These are phyloP conservation scores for Dendroctonus ponderosae DNA, from an alignment of 1,140 invertebrate species.

Conservation along the genomic window DNA sequence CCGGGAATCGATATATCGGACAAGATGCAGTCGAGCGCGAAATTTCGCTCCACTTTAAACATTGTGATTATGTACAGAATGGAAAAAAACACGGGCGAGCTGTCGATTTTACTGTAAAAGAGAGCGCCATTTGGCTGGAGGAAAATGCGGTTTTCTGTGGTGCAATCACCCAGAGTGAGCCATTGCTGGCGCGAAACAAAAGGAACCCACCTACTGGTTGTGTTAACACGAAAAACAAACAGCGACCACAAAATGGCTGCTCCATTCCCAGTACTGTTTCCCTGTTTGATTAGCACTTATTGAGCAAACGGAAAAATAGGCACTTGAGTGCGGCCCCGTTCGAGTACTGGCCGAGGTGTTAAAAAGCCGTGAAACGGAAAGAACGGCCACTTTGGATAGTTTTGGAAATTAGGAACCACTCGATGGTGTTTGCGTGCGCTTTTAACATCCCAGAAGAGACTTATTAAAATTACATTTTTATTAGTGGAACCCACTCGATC, in stretches of 20 bases:
- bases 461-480: too few relatives aligned
- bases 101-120: background rate
- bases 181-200: too few relatives aligned
- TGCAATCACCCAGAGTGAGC: too few relatives aligned
- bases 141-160: background rate
- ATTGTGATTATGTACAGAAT: too few relatives aligned
- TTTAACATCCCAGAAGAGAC: too few relatives aligned
- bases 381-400: too few relatives aligned
- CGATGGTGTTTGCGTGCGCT: too few relatives aligned
- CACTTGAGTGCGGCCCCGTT: background rate
- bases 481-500: too few relatives aligned
- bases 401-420: too few relatives aligned
- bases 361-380: background rate
- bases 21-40: background rate
- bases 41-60: background rate
- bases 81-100: background rate
- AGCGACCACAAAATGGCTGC: constrained; percentile 1
- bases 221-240: constrained; percentile 9
- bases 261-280: constrained; percentile 9
- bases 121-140: background rate
- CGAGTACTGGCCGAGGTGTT: constrained; percentile 5
- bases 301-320: background rate
- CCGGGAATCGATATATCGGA: too few relatives aligned
- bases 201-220: constrained; percentile 4
- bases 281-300: constrained; percentile 8